A percentile compares a stretch with the other conserved stretches of the same genome.
phyloP scores from a whole-genome alignment of 2,113 vertebrate genomes.

The Grus americana region DNA sequence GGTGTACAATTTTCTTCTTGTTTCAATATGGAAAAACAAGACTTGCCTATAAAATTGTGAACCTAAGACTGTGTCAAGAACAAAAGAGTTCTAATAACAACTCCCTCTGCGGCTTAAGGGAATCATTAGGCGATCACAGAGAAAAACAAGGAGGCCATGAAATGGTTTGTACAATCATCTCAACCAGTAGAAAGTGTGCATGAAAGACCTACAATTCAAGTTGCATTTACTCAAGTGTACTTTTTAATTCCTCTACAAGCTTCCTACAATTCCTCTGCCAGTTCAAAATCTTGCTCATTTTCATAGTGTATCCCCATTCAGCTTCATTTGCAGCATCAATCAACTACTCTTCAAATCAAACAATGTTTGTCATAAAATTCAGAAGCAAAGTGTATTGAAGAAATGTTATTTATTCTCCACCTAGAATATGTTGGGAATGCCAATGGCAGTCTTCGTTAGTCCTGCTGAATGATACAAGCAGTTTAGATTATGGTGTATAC shows the following conservation, averaged over 20 bases:
- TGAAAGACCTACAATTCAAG: background rate
- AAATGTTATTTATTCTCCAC: background rate
- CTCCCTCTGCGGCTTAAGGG: background rate
- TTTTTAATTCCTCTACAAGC: background rate
- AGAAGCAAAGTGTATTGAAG: background rate
- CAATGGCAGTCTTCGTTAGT: background rate
- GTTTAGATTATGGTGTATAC: background rate
- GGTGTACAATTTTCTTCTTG: background rate
- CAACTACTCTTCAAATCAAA: background rate
- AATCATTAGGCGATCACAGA: background rate
- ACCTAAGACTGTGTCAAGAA: background rate
- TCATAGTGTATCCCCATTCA: background rate
- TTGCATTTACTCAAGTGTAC: background rate
- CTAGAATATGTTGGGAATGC: background rate
- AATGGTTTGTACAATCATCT: background rate
- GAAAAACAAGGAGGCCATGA: background rate
- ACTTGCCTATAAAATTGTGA: background rate
- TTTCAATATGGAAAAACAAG: background rate
- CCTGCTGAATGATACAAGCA: background rate
- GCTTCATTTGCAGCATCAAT: background rate
- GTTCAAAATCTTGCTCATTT: background rate
- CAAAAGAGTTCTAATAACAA: background rate
- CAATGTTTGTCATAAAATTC: background rate
- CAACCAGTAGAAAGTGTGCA: background rate
- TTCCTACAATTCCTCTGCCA: background rate